Conservation (phyloP, 1,140 invertebrate species). For the Saccostrea glomerata region DNA sequence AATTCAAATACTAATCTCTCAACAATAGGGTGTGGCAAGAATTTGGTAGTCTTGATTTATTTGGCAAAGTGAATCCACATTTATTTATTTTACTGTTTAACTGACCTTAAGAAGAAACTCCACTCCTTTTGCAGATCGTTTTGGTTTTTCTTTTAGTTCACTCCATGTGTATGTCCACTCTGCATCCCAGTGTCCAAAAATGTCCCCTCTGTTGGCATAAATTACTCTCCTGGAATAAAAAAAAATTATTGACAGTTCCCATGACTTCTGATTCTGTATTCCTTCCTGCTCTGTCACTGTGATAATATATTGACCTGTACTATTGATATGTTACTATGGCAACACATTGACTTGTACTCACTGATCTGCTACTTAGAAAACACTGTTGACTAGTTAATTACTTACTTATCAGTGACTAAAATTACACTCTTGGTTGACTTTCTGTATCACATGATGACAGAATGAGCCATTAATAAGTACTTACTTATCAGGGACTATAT, state of each 20-base stretch:
- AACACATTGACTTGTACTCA: background rate
- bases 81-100: background rate
- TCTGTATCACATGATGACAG: conserved; percentile 83
- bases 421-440: conserved; percentile 78
- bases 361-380: background rate
- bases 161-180: conserved; percentile 75
- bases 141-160: conserved; percentile 75
- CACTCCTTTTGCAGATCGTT: conserved; percentile 71
- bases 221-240: conserved; percentile 75
- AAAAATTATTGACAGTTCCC: background rate
- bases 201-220: conserved; percentile 78
- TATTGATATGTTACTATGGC: background rate
- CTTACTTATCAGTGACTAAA: background rate
- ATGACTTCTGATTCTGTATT: no score
- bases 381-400: background rate
- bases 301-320: no score
- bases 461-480: conserved; percentile 83
- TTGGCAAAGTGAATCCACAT: no score
- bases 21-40: no score
- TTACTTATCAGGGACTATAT: background rate
- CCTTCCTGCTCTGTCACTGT: no score
- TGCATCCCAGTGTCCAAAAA: conserved; percentile 80
- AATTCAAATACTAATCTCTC: no score
- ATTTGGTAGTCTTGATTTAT: no score
- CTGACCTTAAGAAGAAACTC: conserved; percentile 76